phyloP scores from a whole-genome alignment of 2,888 invertebrate genomes.

The Hemaris fuciformis region DNA sequence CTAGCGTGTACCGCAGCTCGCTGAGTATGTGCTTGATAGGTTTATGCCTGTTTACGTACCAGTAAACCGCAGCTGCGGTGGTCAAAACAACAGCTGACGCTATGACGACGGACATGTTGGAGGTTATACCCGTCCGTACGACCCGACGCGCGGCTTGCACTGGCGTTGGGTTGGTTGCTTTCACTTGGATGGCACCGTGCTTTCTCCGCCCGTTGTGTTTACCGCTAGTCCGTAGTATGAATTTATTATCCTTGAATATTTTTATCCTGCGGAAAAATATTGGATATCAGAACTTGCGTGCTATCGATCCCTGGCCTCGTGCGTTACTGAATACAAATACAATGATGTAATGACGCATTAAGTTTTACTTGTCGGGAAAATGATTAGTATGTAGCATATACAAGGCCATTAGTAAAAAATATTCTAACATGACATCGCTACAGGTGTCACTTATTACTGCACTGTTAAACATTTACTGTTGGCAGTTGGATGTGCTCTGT shows the following conservation, averaged over 20 bases:
- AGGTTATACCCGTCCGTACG: slow-evolving; percentile 65
- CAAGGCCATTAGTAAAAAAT: not conserved
- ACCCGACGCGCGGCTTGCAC: slow-evolving; percentile 57
- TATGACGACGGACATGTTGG: slow-evolving; percentile 59
- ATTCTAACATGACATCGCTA: not conserved
- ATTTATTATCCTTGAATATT: slow-evolving; percentile 16
- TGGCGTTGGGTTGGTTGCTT: slow-evolving; percentile 62
- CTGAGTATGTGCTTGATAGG: slow-evolving; percentile 74
- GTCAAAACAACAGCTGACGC: slow-evolving; percentile 51
- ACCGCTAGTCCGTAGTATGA: slow-evolving; percentile 60
- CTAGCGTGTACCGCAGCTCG: slow-evolving; percentile 77
- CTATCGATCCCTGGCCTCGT: slow-evolving; percentile 44
- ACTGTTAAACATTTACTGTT: not conserved
- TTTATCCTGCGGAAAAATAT: slow-evolving; percentile 10
- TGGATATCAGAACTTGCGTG: slow-evolving; percentile 30
- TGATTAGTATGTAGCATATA: not conserved
- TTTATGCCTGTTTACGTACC: slow-evolving; percentile 79
- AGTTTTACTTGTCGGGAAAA: slow-evolving; percentile 12
- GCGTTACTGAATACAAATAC: slow-evolving; percentile 37
- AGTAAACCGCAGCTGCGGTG: slow-evolving; percentile 57
- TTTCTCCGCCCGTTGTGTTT: slow-evolving; percentile 69
- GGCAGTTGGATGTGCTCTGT: too few relatives aligned
- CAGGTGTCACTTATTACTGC: not conserved
- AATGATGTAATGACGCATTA: slow-evolving; percentile 37
- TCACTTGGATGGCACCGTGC: slow-evolving; percentile 72